phyloP scores from a whole-genome alignment of 2,888 invertebrate genomes.

The Megamerina dolium region DNA sequence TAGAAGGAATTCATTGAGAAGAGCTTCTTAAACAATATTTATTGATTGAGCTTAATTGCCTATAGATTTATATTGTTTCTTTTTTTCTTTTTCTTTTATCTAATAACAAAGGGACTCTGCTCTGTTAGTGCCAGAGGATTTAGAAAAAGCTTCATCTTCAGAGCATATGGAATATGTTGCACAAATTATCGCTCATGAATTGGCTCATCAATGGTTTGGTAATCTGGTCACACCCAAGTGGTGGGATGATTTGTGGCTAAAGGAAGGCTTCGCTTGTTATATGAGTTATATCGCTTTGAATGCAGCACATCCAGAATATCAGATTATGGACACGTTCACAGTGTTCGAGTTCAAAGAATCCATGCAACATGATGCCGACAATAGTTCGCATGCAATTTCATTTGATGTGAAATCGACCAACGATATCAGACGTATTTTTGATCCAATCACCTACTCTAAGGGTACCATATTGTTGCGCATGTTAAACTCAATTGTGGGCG shows the following conservation, averaged over 20 bases:
- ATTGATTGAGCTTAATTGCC: too few species aligned
- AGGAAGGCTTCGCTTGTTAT: slow-evolving; percentile 55
- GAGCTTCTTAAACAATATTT: too few species aligned
- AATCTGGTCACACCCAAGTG: slow-evolving; percentile 68
- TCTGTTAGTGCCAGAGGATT: slow-evolving; percentile 51
- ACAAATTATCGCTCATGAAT: slow-evolving; percentile 67
- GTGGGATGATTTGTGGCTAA: slow-evolving; percentile 70
- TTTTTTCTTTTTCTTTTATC: too few species aligned
- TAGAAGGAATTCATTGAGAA: too few species aligned
- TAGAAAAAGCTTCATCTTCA: slow-evolving; percentile 49
- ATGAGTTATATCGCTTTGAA: slow-evolving; percentile 50
- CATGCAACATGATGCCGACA: slow-evolving; percentile 57
- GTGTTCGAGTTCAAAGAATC: slow-evolving; percentile 53
- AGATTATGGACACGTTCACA: slow-evolving; percentile 55
- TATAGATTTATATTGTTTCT: too few species aligned
- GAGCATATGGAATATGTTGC: slow-evolving; percentile 60
- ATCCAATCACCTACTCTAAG: slow-evolving; percentile 67
- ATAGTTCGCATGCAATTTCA: slow-evolving; percentile 61
- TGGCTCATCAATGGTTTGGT: slow-evolving; percentile 80
- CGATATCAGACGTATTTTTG: slow-evolving; percentile 64
- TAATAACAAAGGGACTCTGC: slow-evolving; percentile 55
- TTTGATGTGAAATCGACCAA: slow-evolving; percentile 57
- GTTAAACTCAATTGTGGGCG: slow-evolving; percentile 65
- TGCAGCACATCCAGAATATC: slow-evolving; percentile 55
- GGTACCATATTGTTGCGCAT: slow-evolving; percentile 67